These are phyloP conservation scores for Ooceraea biroi DNA, from an alignment of 1,140 invertebrate species.

Conservation along the genomic window DNA sequence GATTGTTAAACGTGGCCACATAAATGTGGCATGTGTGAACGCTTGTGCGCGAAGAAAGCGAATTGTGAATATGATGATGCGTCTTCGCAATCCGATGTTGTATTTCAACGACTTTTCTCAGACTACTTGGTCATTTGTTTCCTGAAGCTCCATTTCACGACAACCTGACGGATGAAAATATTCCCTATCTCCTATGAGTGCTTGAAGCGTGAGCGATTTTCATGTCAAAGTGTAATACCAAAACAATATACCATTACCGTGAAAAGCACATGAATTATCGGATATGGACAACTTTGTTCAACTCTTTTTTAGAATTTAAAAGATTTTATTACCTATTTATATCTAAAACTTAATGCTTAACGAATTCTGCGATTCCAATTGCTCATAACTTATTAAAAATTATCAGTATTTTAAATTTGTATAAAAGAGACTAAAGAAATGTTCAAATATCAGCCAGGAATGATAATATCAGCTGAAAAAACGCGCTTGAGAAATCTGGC, in stretches of 20 bases:
- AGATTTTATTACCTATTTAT: background rate
- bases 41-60: slow-evolving; percentile 47
- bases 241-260: slow-evolving; percentile 23
- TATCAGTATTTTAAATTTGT: background rate
- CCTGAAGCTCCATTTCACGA: slow-evolving; percentile 77
- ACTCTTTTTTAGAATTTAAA: background rate
- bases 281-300: slow-evolving; percentile 12
- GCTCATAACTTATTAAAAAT: background rate
- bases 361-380: background rate
- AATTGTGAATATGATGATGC: slow-evolving; percentile 85
- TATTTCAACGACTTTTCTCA: slow-evolving; percentile 84
- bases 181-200: slow-evolving; percentile 71
- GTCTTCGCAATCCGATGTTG: slow-evolving; percentile 82
- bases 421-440: too few species aligned
- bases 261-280: slow-evolving; percentile 21
- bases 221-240: slow-evolving; percentile 29
- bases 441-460: background rate
- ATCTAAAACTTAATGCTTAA: background rate
- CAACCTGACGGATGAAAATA: slow-evolving; percentile 83
- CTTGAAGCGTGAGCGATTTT: slow-evolving; percentile 53
- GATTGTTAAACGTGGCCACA: background rate
- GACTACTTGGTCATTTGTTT: slow-evolving; percentile 84
- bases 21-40: background rate
- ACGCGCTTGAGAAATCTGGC: slow-evolving; percentile 48
- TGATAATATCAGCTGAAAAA: background rate